Conservation (phyloP, 2,888 invertebrate genomes). For the Philereme transversata region DNA sequence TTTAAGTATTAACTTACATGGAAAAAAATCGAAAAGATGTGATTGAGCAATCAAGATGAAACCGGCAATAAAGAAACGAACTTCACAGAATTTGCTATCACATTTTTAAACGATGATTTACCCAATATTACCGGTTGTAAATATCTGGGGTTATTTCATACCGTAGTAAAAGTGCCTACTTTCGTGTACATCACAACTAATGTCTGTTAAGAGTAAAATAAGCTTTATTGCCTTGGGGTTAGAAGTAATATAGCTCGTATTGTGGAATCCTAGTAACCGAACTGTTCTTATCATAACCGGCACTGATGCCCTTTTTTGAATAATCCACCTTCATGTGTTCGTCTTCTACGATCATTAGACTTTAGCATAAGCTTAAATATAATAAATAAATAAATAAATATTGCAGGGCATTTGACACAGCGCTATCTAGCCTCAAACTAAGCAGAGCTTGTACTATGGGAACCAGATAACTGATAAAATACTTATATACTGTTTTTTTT, state of each 20-base stretch:
- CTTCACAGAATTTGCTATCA: constrained; percentile 28
- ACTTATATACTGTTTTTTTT: no score
- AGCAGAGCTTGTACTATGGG: no score
- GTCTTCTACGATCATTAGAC: no score
- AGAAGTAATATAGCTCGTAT: neutral
- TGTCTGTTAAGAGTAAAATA: neutral
- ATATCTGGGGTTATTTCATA: constrained; percentile 39
- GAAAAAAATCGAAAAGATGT: constrained; percentile 1
- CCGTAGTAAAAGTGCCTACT: constrained; percentile 16
- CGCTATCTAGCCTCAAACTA: no score
- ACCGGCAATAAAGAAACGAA: constrained; percentile 17
- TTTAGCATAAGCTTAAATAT: no score
- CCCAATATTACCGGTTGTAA: constrained; percentile 36
- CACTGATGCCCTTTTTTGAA: no score
- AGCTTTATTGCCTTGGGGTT: neutral
- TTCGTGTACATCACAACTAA: constrained; percentile 8
- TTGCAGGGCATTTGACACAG: no score
- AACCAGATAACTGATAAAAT: no score
- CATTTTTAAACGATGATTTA: constrained; percentile 34
- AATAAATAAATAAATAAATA: no score
- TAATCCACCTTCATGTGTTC: no score
- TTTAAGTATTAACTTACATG: no score
- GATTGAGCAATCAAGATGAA: constrained; percentile 25
- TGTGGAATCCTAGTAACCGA: neutral
- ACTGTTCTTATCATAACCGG: no score